A percentile compares a stretch with the other conserved stretches of the same genome.
Evolutionary conservation across 2,888 invertebrate genomes (phyloP).

Genomic region (Pogonocherus hispidulus): DNA sequence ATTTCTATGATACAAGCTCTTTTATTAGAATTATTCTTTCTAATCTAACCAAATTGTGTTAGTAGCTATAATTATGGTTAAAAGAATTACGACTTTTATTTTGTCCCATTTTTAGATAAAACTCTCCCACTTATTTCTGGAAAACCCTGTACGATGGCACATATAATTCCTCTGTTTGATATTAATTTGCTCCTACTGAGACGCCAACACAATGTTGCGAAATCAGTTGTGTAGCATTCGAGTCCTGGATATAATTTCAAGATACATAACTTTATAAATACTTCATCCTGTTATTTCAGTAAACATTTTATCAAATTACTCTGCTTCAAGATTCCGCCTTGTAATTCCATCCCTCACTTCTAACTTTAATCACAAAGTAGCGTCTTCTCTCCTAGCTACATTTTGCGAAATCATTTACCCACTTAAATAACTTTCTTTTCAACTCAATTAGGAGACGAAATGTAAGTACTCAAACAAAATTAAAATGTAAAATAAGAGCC

Average conservation of each 20-base stretch:
- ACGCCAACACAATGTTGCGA: background rate
- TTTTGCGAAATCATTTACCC: slow-evolving; percentile 19
- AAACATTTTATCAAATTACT: slow-evolving; percentile 17
- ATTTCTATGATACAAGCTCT: too few species aligned
- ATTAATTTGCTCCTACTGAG: too few species aligned
- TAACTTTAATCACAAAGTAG: slow-evolving; percentile 4
- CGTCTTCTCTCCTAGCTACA: slow-evolving; percentile 2
- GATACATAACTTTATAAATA: background rate
- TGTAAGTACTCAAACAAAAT: slow-evolving; percentile 4
- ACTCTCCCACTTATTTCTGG: too few species aligned
- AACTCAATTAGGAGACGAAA: slow-evolving; percentile 11
- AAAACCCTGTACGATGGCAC: too few species aligned
- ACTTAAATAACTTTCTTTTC: slow-evolving; percentile 17
- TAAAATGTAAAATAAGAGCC: slow-evolving; percentile 3
- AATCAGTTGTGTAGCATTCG: background rate
- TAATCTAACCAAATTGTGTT: too few species aligned
- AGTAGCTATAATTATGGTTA: too few species aligned
- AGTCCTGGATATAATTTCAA: background rate
- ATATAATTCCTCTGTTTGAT: too few species aligned
- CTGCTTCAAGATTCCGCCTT: background rate
- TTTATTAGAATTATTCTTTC: too few species aligned
- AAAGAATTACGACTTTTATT: too few species aligned
- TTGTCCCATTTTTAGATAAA: too few species aligned
- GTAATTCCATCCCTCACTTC: background rate
- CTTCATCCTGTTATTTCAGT: background rate